These are phyloP conservation scores for Synergus japonicus DNA, from an alignment of 2,888 invertebrate species.

Conservation along the genomic window DNA sequence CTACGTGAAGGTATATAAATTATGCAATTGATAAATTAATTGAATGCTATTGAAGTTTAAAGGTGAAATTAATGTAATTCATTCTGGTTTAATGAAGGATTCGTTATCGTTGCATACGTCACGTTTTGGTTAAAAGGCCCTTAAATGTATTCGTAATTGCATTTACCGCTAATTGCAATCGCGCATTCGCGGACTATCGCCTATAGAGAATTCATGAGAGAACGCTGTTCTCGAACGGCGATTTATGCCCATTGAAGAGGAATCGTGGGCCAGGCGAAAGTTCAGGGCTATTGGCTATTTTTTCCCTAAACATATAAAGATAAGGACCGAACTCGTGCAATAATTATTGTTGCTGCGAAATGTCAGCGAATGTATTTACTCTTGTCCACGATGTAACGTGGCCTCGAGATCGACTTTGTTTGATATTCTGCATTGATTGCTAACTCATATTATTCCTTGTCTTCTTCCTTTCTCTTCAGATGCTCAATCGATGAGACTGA, in stretches of 20 bases:
- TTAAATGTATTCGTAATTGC: conserved; percentile 34
- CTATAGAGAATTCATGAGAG: conserved; percentile 13
- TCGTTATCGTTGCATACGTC: conserved; percentile 28
- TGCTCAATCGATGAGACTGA: background rate
- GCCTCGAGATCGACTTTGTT: conserved; percentile 32
- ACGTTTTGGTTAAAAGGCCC: conserved; percentile 28
- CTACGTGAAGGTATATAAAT: background rate
- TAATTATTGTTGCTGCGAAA: conserved; percentile 35
- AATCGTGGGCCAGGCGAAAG: conserved; percentile 26
- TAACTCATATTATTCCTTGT: background rate
- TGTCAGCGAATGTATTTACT: conserved; percentile 32
- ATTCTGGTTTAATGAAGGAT: conserved; percentile 24
- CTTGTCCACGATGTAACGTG: conserved; percentile 27
- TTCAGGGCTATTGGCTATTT: conserved; percentile 29
- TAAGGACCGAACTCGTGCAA: conserved; percentile 23
- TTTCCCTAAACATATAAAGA: conserved; percentile 34
- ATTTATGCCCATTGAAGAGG: conserved; percentile 17
- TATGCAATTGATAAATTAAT: conserved; percentile 23
- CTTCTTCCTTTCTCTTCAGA: conserved; percentile 17
- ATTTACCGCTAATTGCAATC: conserved; percentile 35
- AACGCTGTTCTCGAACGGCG: conserved; percentile 4
- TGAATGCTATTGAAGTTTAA: conserved; percentile 5
- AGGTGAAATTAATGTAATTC: conserved; percentile 24
- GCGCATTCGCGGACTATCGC: conserved; percentile 17
- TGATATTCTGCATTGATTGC: conserved; percentile 12